A percentile compares a stretch with the other conserved stretches of the same genome.
phyloP scores from a whole-genome alignment of 1,140 invertebrate genomes.

The Camponotus pennsylvanicus region DNA sequence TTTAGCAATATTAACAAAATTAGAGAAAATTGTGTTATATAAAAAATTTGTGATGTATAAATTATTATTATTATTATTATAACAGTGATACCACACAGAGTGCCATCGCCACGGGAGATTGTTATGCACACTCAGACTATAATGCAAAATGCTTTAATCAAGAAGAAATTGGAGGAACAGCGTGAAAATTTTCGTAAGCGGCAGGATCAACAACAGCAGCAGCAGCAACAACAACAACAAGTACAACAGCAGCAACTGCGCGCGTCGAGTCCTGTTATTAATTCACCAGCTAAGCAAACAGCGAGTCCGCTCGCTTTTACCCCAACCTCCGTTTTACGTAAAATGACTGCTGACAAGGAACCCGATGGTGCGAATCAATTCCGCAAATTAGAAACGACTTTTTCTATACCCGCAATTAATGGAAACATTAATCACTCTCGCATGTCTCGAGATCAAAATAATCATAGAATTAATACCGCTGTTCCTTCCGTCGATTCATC shows the following conservation, averaged over 20 bases:
- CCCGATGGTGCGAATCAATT: constrained; percentile 85
- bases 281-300: constrained; percentile 83
- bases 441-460: constrained; percentile 29
- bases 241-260: constrained; percentile 83
- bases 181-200: constrained; percentile 92
- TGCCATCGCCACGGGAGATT: constrained; percentile 94
- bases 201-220: constrained; percentile 89
- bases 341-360: constrained; percentile 97
- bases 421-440: constrained; percentile 49
- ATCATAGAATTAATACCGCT: neutral
- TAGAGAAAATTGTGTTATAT: neutral
- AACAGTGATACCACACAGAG: constrained; percentile 89
- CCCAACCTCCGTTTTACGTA: constrained; percentile 95
- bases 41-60: constrained; percentile 17
- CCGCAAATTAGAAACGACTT: constrained; percentile 69
- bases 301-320: constrained; percentile 92
- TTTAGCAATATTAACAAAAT: neutral
- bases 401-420: constrained; percentile 38
- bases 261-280: constrained; percentile 82
- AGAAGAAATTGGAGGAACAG: constrained; percentile 95
- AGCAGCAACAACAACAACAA: constrained; percentile 88
- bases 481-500: constrained; percentile 10
- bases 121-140: constrained; percentile 93
- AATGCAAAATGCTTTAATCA: constrained; percentile 93
- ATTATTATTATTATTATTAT: constrained; percentile 64